These are phyloP conservation scores for Dromaius novaehollandiae DNA, from an alignment of 2,113 vertebrate species.

Conservation along the genomic window DNA sequence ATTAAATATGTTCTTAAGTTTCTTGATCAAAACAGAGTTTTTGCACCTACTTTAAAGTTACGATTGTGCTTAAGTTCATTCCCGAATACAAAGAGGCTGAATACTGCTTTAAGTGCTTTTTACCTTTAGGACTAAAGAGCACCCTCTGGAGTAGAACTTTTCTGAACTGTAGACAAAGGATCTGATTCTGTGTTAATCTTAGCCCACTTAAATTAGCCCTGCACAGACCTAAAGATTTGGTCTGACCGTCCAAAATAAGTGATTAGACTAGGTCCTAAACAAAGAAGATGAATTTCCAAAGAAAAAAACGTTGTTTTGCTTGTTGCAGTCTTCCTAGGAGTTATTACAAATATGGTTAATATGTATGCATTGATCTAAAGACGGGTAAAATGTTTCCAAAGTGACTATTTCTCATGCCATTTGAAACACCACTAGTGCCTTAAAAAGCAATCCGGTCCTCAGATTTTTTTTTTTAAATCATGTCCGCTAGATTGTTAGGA, in stretches of 20 bases:
- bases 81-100: not conserved
- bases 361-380: not conserved
- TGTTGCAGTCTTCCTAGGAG: not conserved
- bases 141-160: not conserved
- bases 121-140: not conserved
- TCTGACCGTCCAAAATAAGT: not conserved
- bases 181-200: accelerated
- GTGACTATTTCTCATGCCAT: not conserved
- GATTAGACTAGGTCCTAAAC: not conserved
- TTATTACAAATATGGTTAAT: not conserved
- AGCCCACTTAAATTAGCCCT: not conserved
- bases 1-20: not conserved
- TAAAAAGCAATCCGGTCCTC: not conserved
- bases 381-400: not conserved
- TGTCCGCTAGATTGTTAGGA: not conserved
- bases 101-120: not conserved
- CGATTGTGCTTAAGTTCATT: not conserved
- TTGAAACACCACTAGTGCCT: not conserved
- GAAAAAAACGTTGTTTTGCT: not conserved
- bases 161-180: not conserved
- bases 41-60: not conserved
- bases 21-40: not conserved
- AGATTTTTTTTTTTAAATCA: not conserved
- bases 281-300: not conserved
- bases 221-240: not conserved